phyloP scores from a whole-genome alignment of 2,113 vertebrate genomes.

The Microtus oregoni region DNA sequence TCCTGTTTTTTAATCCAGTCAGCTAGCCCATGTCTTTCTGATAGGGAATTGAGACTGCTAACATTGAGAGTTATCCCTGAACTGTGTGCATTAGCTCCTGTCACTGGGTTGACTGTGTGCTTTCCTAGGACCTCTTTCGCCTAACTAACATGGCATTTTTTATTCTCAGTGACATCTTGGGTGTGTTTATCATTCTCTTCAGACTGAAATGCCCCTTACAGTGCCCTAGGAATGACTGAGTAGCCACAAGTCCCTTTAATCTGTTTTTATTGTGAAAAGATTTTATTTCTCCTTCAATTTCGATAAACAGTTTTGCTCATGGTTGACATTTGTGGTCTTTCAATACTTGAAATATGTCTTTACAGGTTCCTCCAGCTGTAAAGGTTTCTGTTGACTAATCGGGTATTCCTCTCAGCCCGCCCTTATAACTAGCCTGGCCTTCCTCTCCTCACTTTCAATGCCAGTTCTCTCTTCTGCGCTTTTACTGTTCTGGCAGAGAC shows the following conservation, averaged over 20 bases:
- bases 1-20: neutral
- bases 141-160: neutral
- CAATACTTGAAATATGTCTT: neutral
- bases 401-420: neutral
- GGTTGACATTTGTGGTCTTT: neutral
- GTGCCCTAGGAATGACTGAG: neutral
- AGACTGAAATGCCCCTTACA: neutral
- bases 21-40: neutral
- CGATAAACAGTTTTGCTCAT: neutral
- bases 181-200: neutral
- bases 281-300: neutral
- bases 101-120: neutral
- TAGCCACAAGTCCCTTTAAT: neutral
- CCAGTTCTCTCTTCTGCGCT: neutral
- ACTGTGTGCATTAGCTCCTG: neutral
- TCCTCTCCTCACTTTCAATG: neutral
- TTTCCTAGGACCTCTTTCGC: neutral
- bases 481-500: neutral
- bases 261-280: neutral
- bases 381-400: neutral
- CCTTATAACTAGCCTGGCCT: neutral
- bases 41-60: neutral
- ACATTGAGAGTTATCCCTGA: neutral
- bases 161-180: neutral
- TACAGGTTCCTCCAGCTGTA: neutral